These are phyloP conservation scores for Azorinus chamasolen DNA, from an alignment of 2,888 invertebrate species.

Conservation along the genomic window DNA sequence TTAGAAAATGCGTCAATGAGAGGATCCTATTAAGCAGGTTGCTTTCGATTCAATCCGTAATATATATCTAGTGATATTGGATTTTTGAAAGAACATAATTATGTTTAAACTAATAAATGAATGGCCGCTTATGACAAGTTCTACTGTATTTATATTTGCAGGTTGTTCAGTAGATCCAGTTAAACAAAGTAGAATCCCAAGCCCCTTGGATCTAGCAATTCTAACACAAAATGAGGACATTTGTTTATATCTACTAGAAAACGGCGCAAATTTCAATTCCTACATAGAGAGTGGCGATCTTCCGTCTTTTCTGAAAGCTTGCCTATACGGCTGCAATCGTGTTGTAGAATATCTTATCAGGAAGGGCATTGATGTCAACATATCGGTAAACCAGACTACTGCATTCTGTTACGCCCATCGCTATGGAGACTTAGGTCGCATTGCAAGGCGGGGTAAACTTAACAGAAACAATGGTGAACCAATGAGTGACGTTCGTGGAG, in stretches of 20 bases:
- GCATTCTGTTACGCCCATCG: slow-evolving; percentile 17
- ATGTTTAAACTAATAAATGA: too few relatives aligned
- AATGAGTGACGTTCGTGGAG: not conserved
- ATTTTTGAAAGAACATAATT: too few relatives aligned
- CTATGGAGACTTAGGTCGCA: slow-evolving; percentile 10
- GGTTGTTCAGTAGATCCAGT: slow-evolving; percentile 25
- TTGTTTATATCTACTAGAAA: slow-evolving; percentile 28
- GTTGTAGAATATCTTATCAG: slow-evolving; percentile 30
- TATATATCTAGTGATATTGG: too few relatives aligned
- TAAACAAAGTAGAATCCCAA: not conserved
- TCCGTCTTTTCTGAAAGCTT: slow-evolving; percentile 14
- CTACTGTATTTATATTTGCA: slow-evolving; percentile 1
- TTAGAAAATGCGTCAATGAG: too few relatives aligned
- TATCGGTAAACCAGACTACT: not conserved
- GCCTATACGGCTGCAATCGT: slow-evolving; percentile 20
- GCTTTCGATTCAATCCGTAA: too few relatives aligned
- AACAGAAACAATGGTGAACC: not conserved
- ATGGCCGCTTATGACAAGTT: too few relatives aligned
- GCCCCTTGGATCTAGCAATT: slow-evolving; percentile 26
- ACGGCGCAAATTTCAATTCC: slow-evolving; percentile 13
- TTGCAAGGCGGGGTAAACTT: not conserved
- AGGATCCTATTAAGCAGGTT: too few relatives aligned
- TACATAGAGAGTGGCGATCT: not conserved
- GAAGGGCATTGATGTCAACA: slow-evolving; percentile 2
- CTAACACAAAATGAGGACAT: slow-evolving; percentile 22